phyloP scores from a whole-genome alignment of 2,888 invertebrate species.

The Desoria tigrina region DNA sequence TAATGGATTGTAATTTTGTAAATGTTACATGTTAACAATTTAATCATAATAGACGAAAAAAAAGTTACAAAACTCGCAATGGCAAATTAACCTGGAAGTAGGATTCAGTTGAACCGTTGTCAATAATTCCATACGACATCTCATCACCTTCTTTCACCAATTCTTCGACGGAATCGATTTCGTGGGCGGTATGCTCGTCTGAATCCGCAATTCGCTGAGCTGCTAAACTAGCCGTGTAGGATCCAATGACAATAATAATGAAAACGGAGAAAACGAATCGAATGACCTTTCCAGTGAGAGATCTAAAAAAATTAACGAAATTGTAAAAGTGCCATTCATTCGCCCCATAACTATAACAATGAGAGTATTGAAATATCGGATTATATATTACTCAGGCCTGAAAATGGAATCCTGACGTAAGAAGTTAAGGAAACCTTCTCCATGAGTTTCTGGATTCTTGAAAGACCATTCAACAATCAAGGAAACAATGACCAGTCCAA shows the following conservation, averaged over 20 bases:
- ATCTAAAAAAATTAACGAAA: conserved; percentile 62
- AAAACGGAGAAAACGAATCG: conserved; percentile 99
- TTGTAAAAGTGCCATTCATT: not conserved
- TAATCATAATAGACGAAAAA: not conserved
- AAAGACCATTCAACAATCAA: conserved; percentile 72
- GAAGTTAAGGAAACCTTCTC: conserved; percentile 38
- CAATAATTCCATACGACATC: conserved; percentile 83
- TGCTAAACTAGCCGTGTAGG: conserved; percentile 96
- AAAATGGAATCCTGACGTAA: conserved; percentile 44
- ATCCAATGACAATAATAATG: conserved; percentile 92
- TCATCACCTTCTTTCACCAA: conserved; percentile 87
- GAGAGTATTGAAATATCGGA: not conserved
- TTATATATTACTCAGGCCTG: conserved; percentile 37
- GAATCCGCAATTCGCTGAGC: conserved; percentile 95
- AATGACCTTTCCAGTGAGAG: conserved; percentile 88
- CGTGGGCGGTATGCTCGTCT: conserved; percentile 63
- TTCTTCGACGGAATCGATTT: conserved; percentile 88
- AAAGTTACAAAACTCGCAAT: not conserved
- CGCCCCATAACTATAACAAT: not conserved
- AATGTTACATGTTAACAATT: not conserved
- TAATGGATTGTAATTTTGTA: too few species aligned
- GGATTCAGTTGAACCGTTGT: conserved; percentile 78
- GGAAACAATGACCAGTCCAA: conserved; percentile 94
- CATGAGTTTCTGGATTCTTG: conserved; percentile 40
- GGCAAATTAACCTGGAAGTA: conserved; percentile 71